Base-by-base conservation (phyloP, 2,888 invertebrate species). In the Polydrusus cervinus region DNA sequence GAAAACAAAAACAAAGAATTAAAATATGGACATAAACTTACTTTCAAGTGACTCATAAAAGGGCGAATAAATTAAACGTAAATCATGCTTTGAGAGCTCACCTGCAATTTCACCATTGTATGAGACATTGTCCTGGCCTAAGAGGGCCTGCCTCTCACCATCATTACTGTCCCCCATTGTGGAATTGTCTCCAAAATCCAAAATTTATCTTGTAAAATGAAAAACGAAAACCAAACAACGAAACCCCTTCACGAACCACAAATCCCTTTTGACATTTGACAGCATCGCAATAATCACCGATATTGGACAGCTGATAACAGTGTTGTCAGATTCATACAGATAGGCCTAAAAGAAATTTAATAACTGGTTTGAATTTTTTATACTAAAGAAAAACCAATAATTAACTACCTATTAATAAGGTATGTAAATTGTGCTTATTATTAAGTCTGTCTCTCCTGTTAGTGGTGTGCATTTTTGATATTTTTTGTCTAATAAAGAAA, bases 121-220 rank as follows among this genome's bases (percentile, higher is more conserved):
- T 18, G 76, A 78, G 66, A 79, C 79, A 34, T 65, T 77, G 71
- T 83, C 83, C 25, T 78, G 80, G 40, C 77, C 77, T 20, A 84
- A 75, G 67, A 84, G 82, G n/a, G 82, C 82, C 75, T 83, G 82
- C 69, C 80, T 82, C 78, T 83, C 84, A 45, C 76, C 79, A 57
- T 81, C 80, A 64, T 78, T 80, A 34, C 73, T 78, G 72, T 81
- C 81, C 30, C 81, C 82, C 81, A 82, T 81, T 11, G 30, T 16
- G n/a, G 3, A 16, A 30, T 3, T 53, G 16, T 60, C 20, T 45
- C 11, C 6, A 45, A 45, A 64, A 25, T 64, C 14, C n/a, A 18
- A 49, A 47, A 30, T 55, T 55, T 51, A 7, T 25, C 3, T 20
- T 51, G 16, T 14, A 18, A 51, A 11, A 34, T 34, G 34, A 34